These are phyloP conservation scores for Triplophysa siluroides DNA, from an alignment of 2,113 vertebrate genomes.

Conservation along the genomic window DNA sequence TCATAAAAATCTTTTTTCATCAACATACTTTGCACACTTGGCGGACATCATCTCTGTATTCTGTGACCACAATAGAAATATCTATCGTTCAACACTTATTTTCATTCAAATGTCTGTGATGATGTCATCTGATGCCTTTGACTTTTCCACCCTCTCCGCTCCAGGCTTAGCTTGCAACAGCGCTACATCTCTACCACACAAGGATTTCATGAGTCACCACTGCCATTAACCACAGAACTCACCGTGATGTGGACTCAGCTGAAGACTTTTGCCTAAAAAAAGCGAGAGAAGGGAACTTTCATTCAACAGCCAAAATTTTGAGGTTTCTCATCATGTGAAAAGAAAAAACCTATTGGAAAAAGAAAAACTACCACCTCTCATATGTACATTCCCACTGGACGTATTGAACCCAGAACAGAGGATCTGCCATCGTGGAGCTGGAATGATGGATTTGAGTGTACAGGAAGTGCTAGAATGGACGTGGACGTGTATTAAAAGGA, in stretches of 20 bases:
- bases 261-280: conserved; percentile 70
- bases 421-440: conserved; percentile 50
- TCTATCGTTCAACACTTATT: background rate
- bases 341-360: background rate
- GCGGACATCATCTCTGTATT: background rate
- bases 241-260: conserved; percentile 67
- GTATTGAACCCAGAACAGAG: conserved; percentile 62
- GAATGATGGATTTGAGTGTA: conserved; percentile 40
- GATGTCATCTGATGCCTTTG: background rate
- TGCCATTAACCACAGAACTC: conserved; percentile 83
- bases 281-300: conserved; percentile 46
- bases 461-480: conserved; percentile 54
- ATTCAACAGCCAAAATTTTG: conserved; percentile 35
- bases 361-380: conserved; percentile 57
- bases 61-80: background rate
- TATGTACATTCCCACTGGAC: conserved; percentile 75
- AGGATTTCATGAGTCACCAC: conserved; percentile 86
- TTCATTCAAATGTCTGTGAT: background rate
- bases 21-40: conserved; percentile 1
- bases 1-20: background rate
- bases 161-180: conserved; percentile 81
- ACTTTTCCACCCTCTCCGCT: conserved; percentile 17
- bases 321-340: conserved; percentile 12
- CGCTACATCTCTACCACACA: conserved; percentile 70
- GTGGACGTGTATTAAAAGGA: conserved; percentile 59